phyloP scores from a whole-genome alignment of 2,888 invertebrate genomes.

The Agriotes lineatus region DNA sequence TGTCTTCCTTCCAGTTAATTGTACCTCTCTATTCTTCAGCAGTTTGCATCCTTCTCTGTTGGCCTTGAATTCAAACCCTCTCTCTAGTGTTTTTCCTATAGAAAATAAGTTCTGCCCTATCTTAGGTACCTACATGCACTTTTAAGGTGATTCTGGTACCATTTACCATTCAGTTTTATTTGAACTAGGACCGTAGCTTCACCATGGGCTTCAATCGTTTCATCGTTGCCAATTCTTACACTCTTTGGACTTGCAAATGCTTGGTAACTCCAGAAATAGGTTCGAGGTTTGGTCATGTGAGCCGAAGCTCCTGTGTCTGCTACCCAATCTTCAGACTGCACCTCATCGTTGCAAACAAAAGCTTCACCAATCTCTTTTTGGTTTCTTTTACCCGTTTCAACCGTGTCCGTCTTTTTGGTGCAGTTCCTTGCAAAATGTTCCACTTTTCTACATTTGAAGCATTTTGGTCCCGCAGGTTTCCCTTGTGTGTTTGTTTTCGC shows the following conservation, averaged over 20 bases:
- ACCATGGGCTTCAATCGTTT: too few species aligned
- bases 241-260: neutral
- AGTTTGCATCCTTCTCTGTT: too few species aligned
- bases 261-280: neutral
- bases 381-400: neutral
- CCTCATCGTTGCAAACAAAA: neutral
- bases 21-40: too few species aligned
- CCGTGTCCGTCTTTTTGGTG: neutral
- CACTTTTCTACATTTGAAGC: neutral
- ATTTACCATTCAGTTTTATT: neutral
- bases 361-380: neutral
- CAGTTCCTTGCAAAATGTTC: neutral
- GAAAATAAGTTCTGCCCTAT: too few species aligned
- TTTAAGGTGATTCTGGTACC: neutral
- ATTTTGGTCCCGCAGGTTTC: neutral
- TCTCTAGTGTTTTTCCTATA: too few species aligned
- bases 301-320: constrained; percentile 1
- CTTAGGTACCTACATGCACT: neutral
- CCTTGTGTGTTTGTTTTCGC: neutral
- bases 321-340: constrained; percentile 12
- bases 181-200: neutral
- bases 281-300: neutral
- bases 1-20: too few species aligned
- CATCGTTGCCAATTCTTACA: neutral
- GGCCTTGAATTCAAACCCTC: too few species aligned